These are phyloP conservation scores for Eupithecia pulchellata DNA, from an alignment of 2,888 invertebrate species.

Conservation along the genomic window DNA sequence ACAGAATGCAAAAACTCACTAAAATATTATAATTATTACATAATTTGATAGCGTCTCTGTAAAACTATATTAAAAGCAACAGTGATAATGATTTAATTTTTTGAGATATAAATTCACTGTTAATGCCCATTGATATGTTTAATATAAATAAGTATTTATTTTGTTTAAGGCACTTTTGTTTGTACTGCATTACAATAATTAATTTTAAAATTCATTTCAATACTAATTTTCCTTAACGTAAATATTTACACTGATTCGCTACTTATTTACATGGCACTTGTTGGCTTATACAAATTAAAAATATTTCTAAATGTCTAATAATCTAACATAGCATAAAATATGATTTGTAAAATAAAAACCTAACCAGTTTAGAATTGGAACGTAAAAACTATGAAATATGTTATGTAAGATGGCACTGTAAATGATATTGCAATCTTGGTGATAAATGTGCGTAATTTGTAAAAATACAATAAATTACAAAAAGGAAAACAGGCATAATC, in stretches of 20 bases:
- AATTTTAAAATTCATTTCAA: conserved; percentile 38
- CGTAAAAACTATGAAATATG: conserved; percentile 22
- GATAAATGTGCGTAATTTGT: background rate
- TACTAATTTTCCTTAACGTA: conserved; percentile 35
- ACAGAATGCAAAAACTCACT: conserved; percentile 48
- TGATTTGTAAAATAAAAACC: conserved; percentile 28
- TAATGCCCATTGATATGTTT: conserved; percentile 41
- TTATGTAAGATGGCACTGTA: conserved; percentile 47
- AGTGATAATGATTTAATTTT: background rate
- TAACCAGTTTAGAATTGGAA: conserved; percentile 28
- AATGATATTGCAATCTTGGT: background rate
- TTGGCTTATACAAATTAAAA: conserved; percentile 57
- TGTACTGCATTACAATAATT: conserved; percentile 58
- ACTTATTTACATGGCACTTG: conserved; percentile 80
- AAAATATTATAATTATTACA: background rate
- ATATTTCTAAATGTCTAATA: conserved; percentile 17
- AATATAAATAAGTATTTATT: conserved; percentile 18
- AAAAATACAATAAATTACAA: background rate
- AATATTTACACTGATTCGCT: conserved; percentile 52
- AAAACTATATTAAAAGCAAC: conserved; percentile 1
- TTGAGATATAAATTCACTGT: conserved; percentile 17
- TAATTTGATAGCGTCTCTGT: conserved; percentile 16
- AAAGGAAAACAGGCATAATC: background rate
- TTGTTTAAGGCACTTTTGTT: conserved; percentile 63
- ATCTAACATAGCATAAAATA: conserved; percentile 18